Conservation (phyloP, 2,113 vertebrate genomes). For the Todiramphus saurophagus region DNA sequence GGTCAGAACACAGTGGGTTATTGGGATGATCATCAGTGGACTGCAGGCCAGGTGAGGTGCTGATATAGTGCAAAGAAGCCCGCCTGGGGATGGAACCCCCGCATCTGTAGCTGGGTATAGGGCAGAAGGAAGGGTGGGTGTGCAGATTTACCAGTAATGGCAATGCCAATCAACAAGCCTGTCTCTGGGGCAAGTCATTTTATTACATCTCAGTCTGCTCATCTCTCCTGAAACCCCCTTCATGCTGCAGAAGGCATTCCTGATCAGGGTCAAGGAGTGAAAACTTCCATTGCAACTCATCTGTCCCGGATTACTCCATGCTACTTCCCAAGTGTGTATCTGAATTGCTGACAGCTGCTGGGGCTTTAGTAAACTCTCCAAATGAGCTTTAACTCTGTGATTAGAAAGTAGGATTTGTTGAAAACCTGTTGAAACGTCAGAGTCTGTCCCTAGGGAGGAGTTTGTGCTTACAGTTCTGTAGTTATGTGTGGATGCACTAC, state of each 20-base stretch:
- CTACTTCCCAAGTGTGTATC: not conserved
- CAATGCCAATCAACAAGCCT: not conserved
- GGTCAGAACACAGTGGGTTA: not conserved
- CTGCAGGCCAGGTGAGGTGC: not conserved
- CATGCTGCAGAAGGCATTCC: not conserved
- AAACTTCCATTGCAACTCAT: not conserved
- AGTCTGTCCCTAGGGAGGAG: not conserved
- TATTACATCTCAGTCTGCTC: not conserved
- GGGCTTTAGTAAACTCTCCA: slow-evolving; percentile 43
- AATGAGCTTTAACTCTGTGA: slow-evolving; percentile 69
- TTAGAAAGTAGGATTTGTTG: slow-evolving; percentile 33
- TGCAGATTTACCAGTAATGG: not conserved
- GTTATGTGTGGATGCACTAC: slow-evolving; percentile 35
- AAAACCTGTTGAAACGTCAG: not conserved
- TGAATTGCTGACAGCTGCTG: slow-evolving; percentile 33
- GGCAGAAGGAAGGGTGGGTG: not conserved
- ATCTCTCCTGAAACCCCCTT: not conserved
- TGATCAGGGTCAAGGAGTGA: not conserved
- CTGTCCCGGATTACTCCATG: not conserved
- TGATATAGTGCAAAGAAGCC: not conserved
- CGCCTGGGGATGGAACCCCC: not conserved
- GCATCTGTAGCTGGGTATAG: not conserved
- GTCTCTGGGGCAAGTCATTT: not conserved
- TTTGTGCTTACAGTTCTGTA: not conserved
- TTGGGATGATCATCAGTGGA: not conserved